Evolutionary conservation across 2,888 invertebrate genomes (phyloP).

Genomic region (Oligia strigilis): DNA sequence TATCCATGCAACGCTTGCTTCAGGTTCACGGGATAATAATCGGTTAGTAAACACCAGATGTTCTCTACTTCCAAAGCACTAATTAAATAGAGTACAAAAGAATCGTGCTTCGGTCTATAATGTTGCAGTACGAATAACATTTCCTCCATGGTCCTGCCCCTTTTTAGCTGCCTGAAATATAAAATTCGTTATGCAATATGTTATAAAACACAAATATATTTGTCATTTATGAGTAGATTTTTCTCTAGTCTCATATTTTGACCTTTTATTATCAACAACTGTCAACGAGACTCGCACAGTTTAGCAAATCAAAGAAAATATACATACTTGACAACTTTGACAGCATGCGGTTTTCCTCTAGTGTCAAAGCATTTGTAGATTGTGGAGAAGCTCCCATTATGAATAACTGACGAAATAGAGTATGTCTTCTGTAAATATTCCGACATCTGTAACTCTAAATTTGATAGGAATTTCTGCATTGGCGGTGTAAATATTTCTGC

Average conservation of each 20-base stretch:
- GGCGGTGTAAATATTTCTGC: not conserved
- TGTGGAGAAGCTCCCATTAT: slow-evolving; percentile 73
- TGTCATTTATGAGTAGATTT: not conserved
- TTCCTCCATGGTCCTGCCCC: slow-evolving; percentile 50
- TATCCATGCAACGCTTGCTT: slow-evolving; percentile 64
- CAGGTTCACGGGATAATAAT: slow-evolving; percentile 79
- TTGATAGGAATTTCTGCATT: slow-evolving; percentile 15
- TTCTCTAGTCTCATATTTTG: not conserved
- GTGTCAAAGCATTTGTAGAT: slow-evolving; percentile 72
- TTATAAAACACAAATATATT: not conserved
- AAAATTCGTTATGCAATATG: not conserved
- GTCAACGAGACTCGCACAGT: not conserved
- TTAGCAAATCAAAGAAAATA: not conserved
- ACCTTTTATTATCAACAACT: not conserved
- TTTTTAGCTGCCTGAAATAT: slow-evolving; percentile 17
- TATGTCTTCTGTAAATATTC: slow-evolving; percentile 58
- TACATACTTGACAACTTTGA: slow-evolving; percentile 77
- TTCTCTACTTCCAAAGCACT: slow-evolving; percentile 65
- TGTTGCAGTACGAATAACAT: slow-evolving; percentile 71
- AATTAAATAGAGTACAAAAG: slow-evolving; percentile 67
- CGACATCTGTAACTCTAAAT: slow-evolving; percentile 63
- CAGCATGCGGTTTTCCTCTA: slow-evolving; percentile 64
- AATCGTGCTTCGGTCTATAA: slow-evolving; percentile 67
- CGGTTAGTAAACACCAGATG: slow-evolving; percentile 75
- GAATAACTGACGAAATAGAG: slow-evolving; percentile 65